Conservation (phyloP, 1,140 invertebrate genomes). For the Fopius arisanus region DNA sequence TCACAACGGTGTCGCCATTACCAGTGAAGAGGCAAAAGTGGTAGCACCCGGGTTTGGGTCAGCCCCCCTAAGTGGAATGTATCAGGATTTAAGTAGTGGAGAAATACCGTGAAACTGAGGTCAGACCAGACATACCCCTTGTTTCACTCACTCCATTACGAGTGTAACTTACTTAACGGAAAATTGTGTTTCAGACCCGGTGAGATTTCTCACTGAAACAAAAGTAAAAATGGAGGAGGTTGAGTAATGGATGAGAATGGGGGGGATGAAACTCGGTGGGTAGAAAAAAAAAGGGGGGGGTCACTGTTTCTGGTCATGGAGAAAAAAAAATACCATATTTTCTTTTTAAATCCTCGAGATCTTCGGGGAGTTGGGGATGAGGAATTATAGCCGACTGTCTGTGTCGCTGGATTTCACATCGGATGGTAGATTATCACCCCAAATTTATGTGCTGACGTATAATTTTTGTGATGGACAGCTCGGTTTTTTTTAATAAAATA, state of each 20-base stretch:
- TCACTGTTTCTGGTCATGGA: background rate
- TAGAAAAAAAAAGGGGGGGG: background rate
- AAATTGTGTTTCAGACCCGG: constrained; percentile 45
- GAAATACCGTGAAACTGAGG: constrained; percentile 40
- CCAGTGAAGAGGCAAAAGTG: constrained; percentile 25
- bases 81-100: constrained; percentile 52
- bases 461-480: too few relatives aligned
- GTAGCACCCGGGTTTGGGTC: constrained; percentile 33
- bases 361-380: background rate
- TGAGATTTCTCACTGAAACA: background rate
- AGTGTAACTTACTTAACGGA: constrained; percentile 45
- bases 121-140: constrained; percentile 28
- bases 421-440: too few relatives aligned
- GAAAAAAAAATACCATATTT: constrained; percentile 6
- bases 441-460: too few relatives aligned
- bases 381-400: background rate
- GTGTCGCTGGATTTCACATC: background rate
- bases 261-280: background rate
- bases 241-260: background rate
- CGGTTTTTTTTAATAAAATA: too few relatives aligned
- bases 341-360: constrained; percentile 5
- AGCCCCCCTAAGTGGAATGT: constrained; percentile 51
- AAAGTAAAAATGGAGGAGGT: background rate
- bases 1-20: background rate
- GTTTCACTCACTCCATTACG: background rate